phyloP scores from a whole-genome alignment of 2,888 invertebrate species.

The Plebejus argus region DNA sequence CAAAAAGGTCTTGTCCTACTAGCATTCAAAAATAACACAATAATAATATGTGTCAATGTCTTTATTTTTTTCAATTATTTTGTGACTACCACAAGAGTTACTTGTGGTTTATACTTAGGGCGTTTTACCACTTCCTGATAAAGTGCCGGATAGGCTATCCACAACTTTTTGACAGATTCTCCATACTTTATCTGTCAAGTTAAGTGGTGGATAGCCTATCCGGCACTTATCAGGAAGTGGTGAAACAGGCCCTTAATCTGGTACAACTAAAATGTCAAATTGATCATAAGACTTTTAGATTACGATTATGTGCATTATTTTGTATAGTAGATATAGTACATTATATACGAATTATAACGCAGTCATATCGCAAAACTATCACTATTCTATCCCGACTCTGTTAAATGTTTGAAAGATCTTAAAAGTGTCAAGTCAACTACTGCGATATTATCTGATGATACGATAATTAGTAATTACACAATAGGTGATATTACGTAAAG shows the following conservation, averaged over 20 bases:
- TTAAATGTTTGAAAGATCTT: neutral
- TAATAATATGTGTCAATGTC: neutral
- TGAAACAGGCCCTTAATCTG: too few species aligned
- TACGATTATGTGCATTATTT: slow-evolving; percentile 27
- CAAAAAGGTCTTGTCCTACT: neutral
- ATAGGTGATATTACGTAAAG: neutral
- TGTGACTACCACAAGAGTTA: too few species aligned
- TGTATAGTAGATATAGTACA: slow-evolving; percentile 26
- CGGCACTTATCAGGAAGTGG: too few species aligned
- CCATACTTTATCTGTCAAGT: too few species aligned
- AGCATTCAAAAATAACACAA: neutral
- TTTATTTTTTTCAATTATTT: neutral
- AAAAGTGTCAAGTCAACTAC: neutral
- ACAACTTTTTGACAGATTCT: too few species aligned
- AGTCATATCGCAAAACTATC: slow-evolving; percentile 21
- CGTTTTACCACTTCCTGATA: too few species aligned
- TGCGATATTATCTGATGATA: neutral
- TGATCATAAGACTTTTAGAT: slow-evolving; percentile 20
- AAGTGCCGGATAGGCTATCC: too few species aligned
- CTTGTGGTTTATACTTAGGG: too few species aligned
- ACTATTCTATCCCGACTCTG: neutral
- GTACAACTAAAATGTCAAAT: neutral
- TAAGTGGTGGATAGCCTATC: too few species aligned
- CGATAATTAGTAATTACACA: neutral
- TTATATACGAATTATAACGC: slow-evolving; percentile 21